phyloP scores from a whole-genome alignment of 2,888 invertebrate species.

The Cyclophora albipunctata region DNA sequence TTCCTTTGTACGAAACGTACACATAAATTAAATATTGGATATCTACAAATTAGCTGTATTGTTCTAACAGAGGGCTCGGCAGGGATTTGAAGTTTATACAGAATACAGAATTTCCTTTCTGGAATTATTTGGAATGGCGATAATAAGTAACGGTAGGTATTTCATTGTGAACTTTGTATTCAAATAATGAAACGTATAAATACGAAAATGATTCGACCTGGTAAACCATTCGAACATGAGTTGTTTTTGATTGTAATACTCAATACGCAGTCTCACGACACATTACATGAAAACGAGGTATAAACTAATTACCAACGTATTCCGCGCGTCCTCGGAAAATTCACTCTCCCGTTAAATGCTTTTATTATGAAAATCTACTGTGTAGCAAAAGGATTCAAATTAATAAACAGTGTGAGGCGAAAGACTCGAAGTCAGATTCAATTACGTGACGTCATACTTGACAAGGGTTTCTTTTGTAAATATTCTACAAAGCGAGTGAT shows the following conservation, averaged over 20 bases:
- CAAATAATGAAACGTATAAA: too few relatives aligned
- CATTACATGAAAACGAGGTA: too few relatives aligned
- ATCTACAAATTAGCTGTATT: conserved; percentile 15
- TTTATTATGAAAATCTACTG: conserved; percentile 13
- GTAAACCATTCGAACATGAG: too few relatives aligned
- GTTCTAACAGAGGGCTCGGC: conserved; percentile 12
- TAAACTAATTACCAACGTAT: too few relatives aligned
- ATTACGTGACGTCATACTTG: conserved; percentile 29
- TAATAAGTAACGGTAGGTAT: conserved; percentile 11
- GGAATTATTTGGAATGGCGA: conserved; percentile 11
- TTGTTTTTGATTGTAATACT: too few relatives aligned
- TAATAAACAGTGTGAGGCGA: conserved; percentile 15
- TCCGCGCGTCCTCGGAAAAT: too few relatives aligned
- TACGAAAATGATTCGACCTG: too few relatives aligned
- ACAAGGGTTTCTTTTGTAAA: conserved; percentile 28
- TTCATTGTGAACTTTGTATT: background rate
- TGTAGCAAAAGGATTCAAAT: conserved; percentile 15
- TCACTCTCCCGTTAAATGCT: too few relatives aligned
- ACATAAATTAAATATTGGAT: too few relatives aligned
- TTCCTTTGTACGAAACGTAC: too few relatives aligned
- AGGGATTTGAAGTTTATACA: conserved; percentile 12
- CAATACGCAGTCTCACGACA: too few relatives aligned
- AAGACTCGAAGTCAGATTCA: conserved; percentile 32
- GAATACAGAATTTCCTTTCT: conserved; percentile 13
- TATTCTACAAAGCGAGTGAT: conserved; percentile 18